Evolutionary conservation across 2,797 vertebrate species (phyloP).

Genomic region (Cebuella pygmaea): DNA sequence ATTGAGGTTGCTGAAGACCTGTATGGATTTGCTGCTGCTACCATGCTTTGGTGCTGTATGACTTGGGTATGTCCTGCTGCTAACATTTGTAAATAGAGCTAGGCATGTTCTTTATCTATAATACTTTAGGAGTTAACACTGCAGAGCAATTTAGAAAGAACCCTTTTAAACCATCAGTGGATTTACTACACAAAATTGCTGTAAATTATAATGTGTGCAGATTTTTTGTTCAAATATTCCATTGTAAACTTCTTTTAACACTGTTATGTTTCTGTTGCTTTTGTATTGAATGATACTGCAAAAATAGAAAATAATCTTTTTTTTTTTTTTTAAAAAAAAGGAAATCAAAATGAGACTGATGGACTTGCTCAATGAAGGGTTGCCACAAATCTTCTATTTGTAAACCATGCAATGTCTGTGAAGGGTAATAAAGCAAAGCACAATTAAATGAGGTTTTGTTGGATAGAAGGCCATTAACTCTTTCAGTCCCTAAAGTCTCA

Average conservation of each 20-base stretch:
- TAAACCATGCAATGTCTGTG: background rate
- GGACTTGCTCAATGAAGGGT: background rate
- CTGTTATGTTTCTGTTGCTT: background rate
- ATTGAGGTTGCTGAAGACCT: background rate
- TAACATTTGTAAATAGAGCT: background rate
- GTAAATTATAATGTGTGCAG: background rate
- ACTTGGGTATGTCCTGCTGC: background rate
- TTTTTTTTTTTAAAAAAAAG: background rate
- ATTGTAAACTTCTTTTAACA: background rate
- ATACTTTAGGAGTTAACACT: background rate
- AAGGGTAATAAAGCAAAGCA: background rate
- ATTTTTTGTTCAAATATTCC: background rate
- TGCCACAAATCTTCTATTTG: background rate
- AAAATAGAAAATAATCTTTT: background rate
- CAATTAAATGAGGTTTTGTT: background rate
- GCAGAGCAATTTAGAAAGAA: background rate
- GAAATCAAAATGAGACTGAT: background rate
- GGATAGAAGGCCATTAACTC: background rate
- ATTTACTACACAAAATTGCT: background rate
- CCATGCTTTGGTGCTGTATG: background rate
- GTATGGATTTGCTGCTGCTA: background rate
- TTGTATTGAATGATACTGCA: background rate
- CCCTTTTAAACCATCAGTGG: background rate
- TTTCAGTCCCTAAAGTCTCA: slow-evolving; percentile 35
- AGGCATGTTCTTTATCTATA: background rate